Conservation (phyloP, 1,140 invertebrate species). For the Zaprionus capensis region DNA sequence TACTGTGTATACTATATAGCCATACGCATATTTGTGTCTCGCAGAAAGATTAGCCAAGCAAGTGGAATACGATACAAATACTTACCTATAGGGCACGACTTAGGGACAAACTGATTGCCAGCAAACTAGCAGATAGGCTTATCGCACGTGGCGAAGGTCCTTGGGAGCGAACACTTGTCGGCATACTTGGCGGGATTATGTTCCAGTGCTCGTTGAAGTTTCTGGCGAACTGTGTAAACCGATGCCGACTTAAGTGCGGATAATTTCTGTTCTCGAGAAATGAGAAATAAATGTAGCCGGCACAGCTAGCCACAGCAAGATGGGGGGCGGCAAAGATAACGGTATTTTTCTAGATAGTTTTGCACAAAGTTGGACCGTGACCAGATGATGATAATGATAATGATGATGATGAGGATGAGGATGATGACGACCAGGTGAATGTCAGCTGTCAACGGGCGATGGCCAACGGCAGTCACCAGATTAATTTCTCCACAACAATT, state of each 20-base stretch:
- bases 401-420: too few relatives aligned
- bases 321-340: neutral
- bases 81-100: neutral
- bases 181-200: neutral
- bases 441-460: constrained; percentile 33
- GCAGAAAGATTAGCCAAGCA: neutral
- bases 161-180: neutral
- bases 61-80: neutral
- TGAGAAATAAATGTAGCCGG: neutral
- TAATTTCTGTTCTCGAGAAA: constrained; percentile 5
- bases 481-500: constrained; percentile 36
- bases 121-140: neutral
- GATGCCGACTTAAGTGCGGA: constrained; percentile 5
- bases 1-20: neutral
- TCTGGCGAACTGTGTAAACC: neutral
- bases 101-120: neutral
- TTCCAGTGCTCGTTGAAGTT: neutral
- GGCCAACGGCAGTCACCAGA: constrained; percentile 39
- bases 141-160: too few relatives aligned
- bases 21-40: neutral
- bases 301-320: neutral
- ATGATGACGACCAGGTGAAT: constrained; percentile 27
- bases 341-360: neutral
- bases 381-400: constrained; percentile 12
- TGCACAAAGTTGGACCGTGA: constrained; percentile 18